Percentiles rank a stretch among this genome's conserved stretches.
phyloP scores from a whole-genome alignment of 92 coral and sea anemone species.

The Blastomussa wellsi region DNA sequence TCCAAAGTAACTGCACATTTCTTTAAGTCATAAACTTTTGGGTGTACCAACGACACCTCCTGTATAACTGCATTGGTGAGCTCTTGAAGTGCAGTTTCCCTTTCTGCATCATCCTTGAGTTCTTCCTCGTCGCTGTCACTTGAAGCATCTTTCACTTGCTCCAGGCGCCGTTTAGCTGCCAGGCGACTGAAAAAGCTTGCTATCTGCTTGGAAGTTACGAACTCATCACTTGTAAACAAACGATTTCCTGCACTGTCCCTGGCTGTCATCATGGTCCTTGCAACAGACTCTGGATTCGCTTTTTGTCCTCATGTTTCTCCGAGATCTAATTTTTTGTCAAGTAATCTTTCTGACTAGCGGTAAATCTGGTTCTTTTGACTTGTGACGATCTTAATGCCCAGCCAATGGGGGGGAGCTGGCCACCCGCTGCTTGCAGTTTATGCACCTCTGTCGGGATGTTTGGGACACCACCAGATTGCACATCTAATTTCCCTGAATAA shows the following conservation, averaged over 20 bases:
- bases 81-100: slow-evolving; percentile 29
- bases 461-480: background rate
- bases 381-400: slow-evolving; percentile 68
- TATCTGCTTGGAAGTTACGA: slow-evolving; percentile 59
- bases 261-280: slow-evolving; percentile 59
- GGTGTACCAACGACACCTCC: slow-evolving; percentile 59
- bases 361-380: slow-evolving; percentile 36
- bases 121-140: slow-evolving; percentile 21
- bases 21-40: slow-evolving; percentile 51
- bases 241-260: slow-evolving; percentile 54
- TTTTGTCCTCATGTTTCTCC: slow-evolving; percentile 62
- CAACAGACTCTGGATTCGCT: slow-evolving; percentile 52
- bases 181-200: slow-evolving; percentile 58
- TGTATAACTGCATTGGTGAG: slow-evolving; percentile 29
- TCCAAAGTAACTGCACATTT: slow-evolving; percentile 37
- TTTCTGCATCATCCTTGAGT: slow-evolving; percentile 30
- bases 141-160: slow-evolving; percentile 14
- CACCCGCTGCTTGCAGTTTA: slow-evolving; percentile 1
- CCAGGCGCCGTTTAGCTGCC: slow-evolving; percentile 53
- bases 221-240: slow-evolving; percentile 53
- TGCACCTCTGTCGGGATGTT: slow-evolving; percentile 1
- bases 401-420: slow-evolving; percentile 51
- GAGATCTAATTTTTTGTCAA: slow-evolving; percentile 46
- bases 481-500: slow-evolving; percentile 49
- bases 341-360: slow-evolving; percentile 62